Base-by-base conservation (phyloP, 2,797 vertebrate species). In the Lagorchestes hirsutus region DNA sequence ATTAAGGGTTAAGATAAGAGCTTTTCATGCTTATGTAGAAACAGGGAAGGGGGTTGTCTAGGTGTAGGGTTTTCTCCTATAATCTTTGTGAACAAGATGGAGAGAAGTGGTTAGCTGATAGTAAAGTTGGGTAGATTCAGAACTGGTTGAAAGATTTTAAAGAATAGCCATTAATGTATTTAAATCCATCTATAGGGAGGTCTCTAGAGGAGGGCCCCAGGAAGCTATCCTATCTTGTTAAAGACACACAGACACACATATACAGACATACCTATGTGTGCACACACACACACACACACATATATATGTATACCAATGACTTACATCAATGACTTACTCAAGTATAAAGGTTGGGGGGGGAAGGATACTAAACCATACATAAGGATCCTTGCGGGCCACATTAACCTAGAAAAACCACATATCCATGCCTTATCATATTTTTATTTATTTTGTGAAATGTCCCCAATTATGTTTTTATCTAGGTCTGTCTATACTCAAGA, bases 171-270 rank as follows among this genome's bases (percentile, higher is more conserved):
- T 82, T 82, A 24, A 82, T 28, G 40, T 87, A 87, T 87, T 67
- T 24, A 87, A 10, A 24, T 50, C 8, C 13, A 50, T 4, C 74
- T 46, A 87, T 12, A 14, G 40, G 24, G 24, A 50, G 9, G 24
- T 95, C 54, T 87, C 34, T 95, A 59, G 14, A 59, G 87, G 27
- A 95, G 34, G 67, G 52, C 14, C 91, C 12, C 91, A 55, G 95
- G 5, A 46, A 52, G 16, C 59, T 93, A 13, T 74, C 24, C 74
- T 58, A 91, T 92, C 93, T 95, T 31, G 94, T 93, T 87, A 95
- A 94, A 29, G 94, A 93, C 92, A 28, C 2, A n/a, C 24, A 92
- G 6, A 62, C 40, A 62, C 0, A 62, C 4, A 62, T 52, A 18
- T 16, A 92, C 40, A 92, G 2, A 92, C 3, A 57, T 40, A 40